Evolutionary conservation across 1,140 invertebrate genomes (phyloP), one percentile per base, ranked within the genome.

Genomic region (Aricia agestis): DNA sequence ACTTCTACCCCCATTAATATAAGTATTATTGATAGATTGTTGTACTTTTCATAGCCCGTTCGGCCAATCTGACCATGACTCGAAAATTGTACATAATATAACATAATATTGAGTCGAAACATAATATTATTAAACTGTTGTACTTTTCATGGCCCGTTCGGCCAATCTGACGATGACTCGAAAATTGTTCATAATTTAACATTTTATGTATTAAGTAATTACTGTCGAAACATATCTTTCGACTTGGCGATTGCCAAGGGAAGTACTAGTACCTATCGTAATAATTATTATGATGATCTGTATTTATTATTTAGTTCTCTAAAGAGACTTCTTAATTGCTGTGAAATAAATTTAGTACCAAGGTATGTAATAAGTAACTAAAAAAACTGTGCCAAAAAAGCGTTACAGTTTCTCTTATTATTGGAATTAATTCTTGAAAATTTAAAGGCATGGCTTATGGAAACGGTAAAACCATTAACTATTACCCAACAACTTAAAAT

Each of bases 221-320:
- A 85, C 83, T 25, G 25, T 25, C 25, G 25, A 25, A 25, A 25
- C 25, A 25, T 25, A 25, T 25, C 25, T 25, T 25, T 25, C 25
- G 0, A 81, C 78, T 70, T 89, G 84, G 4, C 86, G 82, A 68
- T 85, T 88, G 52, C 76, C 71, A 68, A 79, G 66, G 5, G 82
- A 82, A 19, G 82, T 83, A 36, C 36, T 25, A 75, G 83, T 0
- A 78, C 80, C 1, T 25, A 25, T 25, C 25, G 3, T 25, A n/a
- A n/a, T n/a, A n/a, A n/a, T n/a, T n/a, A n/a, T n/a, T n/a, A 25
- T 25, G 25, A 3, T 25, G 25, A 25, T 25, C 25, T 25, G 3
- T 25, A 25, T 25, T n/a, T n/a, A n/a, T n/a, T n/a, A n/a, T n/a
- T 25, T 25, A 25, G 25, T 59, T 82, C 78, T 58, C 18, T n/a